Base-by-base conservation (phyloP, 1,140 invertebrate genomes). In the Drosophila ohnishii region DNA sequence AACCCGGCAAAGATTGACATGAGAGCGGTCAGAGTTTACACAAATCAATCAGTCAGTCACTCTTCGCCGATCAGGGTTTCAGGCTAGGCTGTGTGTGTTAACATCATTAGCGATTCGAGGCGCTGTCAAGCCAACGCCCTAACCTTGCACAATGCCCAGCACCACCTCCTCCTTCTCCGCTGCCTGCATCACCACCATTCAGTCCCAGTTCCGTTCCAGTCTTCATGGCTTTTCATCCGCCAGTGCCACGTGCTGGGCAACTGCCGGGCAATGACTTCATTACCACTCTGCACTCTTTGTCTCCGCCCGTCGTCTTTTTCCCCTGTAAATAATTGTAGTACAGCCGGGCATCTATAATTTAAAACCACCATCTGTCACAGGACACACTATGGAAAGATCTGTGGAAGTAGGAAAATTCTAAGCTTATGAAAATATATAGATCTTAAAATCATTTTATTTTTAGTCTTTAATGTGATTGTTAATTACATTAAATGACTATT, bases 241-340 rank as follows among this genome's bases (percentile, higher is more conserved):
- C 32, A 40, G 60, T 45, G 81, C 65, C 82, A 86, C 82, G 82
- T 85, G 81, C 81, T 85, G 65, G 66, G 25, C 48, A 57, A 34
- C 57, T 72, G 61, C 62, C 66, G 82, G 78, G 65, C 84, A 86
- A 88, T 86, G 83, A 83, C 75, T 86, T 87, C 79, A 79, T 87
- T 86, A 76, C 75, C 79, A 76, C 50, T 40, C 50, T 40, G 65
- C 64, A 61, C 40, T 57, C 83, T 82, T 85, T 85, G 81, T 86
- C 64, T 76, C 40, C 32, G 30, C 37, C 35, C 25, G 16, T 14
- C 39, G 37, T 22, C 14, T 44, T 14, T 30, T 58, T 11, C 6
- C 16, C 19, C 50, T 10, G 37, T 16, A 37, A 57, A 50, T 62
- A 71, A 80, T 80, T 76, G 67, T 60, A 45, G 40, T 69, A 65